Percentiles rank a stretch among this genome's conserved stretches.
Conservation (phyloP, 1,140 invertebrate genomes). For the Ips nitidus region DNA sequence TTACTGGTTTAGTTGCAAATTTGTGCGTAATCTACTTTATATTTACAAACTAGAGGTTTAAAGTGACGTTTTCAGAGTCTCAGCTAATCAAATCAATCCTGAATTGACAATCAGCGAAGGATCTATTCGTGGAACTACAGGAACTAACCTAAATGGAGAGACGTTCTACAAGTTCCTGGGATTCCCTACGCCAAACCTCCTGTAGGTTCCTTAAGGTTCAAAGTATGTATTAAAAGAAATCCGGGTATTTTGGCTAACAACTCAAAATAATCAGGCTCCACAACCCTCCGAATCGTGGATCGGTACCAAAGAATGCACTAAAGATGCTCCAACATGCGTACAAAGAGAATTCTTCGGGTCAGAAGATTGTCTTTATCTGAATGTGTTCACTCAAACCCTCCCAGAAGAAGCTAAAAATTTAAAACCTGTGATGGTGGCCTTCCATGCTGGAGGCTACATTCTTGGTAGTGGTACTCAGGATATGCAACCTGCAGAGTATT, state of each 20-base stretch:
- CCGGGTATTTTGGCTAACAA: background rate
- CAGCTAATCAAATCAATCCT: background rate
- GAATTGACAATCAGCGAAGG: constrained; percentile 9
- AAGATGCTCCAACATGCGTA: constrained; percentile 51
- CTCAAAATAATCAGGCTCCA: constrained; percentile 53
- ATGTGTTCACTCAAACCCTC: constrained; percentile 57
- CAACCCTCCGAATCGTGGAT: constrained; percentile 57
- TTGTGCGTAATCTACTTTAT: background rate
- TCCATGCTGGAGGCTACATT: constrained; percentile 66
- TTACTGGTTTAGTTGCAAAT: background rate
- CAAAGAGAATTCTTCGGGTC: constrained; percentile 50
- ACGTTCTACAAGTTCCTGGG: constrained; percentile 24
- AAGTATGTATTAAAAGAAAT: background rate
- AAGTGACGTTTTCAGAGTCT: background rate
- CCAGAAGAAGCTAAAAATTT: constrained; percentile 11
- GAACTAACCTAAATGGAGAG: constrained; percentile 9
- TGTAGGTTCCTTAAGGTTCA: constrained; percentile 35
- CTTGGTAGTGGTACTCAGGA: constrained; percentile 59
- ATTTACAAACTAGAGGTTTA: background rate
- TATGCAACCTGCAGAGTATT: constrained; percentile 61
- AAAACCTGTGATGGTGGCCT: constrained; percentile 64
- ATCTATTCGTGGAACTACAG: constrained; percentile 7
- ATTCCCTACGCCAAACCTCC: constrained; percentile 28
- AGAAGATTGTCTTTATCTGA: constrained; percentile 83
- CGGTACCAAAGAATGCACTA: constrained; percentile 56